Conservation (phyloP, 2,797 vertebrate genomes). For the Lerista edwardsae region DNA sequence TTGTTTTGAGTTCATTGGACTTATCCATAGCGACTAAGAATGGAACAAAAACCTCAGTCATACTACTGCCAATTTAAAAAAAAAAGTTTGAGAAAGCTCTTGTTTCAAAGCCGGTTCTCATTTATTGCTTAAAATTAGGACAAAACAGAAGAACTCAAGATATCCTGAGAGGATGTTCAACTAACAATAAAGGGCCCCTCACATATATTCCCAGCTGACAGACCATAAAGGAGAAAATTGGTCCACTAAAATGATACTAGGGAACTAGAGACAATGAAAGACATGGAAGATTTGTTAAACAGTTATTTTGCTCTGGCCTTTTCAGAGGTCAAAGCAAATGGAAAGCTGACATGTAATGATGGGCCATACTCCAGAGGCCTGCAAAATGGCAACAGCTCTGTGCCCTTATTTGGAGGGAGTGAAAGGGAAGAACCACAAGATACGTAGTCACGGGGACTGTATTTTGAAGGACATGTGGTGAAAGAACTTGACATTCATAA, state of each 20-base stretch:
- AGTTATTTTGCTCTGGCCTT: slow-evolving; percentile 63
- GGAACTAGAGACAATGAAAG: slow-evolving; percentile 50
- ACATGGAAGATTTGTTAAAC: slow-evolving; percentile 65
- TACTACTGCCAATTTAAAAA: neutral
- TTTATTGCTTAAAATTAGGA: slow-evolving; percentile 61
- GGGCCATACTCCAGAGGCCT: slow-evolving; percentile 14
- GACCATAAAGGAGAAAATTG: slow-evolving; percentile 75
- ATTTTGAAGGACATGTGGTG: slow-evolving; percentile 40
- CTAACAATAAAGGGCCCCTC: slow-evolving; percentile 59
- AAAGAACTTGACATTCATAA: slow-evolving; percentile 34
- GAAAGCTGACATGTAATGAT: slow-evolving; percentile 46
- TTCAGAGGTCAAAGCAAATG: slow-evolving; percentile 57
- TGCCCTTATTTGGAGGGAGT: neutral
- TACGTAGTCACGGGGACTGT: neutral
- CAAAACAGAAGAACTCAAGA: slow-evolving; percentile 47
- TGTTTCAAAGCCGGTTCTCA: slow-evolving; percentile 27
- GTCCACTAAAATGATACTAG: slow-evolving; percentile 66
- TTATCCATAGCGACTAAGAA: neutral
- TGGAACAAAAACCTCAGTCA: slow-evolving; percentile 5
- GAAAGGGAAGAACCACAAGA: neutral
- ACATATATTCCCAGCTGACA: slow-evolving; percentile 64
- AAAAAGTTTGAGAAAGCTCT: slow-evolving; percentile 22
- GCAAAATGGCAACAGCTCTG: slow-evolving; percentile 33
- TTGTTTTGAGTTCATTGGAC: neutral
- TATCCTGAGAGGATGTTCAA: slow-evolving; percentile 43